Evolutionary conservation across 64 coral and sea anemone genomes (phyloP).

Genomic region (Actinia tenebrosa): DNA sequence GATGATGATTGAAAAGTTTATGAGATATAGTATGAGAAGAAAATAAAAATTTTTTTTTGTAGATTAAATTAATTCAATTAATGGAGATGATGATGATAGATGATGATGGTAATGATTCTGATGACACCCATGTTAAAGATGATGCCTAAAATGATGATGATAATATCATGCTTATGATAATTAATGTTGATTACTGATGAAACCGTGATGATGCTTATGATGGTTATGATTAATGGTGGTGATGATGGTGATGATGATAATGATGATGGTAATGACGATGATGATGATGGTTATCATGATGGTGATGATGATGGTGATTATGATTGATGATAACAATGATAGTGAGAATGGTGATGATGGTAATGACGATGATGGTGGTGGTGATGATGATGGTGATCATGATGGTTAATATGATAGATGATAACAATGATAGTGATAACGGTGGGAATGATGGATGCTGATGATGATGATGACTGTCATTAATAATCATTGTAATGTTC

Average conservation of each 20-base stretch:
- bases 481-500: no score
- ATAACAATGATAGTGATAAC: background rate
- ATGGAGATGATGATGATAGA: no score
- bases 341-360: background rate
- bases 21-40: background rate
- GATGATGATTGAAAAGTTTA: background rate
- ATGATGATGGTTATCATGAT: no score
- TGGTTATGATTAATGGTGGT: no score
- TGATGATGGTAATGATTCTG: background rate
- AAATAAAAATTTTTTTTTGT: no score
- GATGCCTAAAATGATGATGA: background rate
- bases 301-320: no score
- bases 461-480: no score
- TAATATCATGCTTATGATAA: background rate
- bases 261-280: background rate
- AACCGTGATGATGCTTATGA: no score
- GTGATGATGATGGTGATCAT: background rate
- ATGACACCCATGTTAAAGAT: no score
- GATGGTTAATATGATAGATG: background rate
- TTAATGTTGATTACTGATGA: no score
- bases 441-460: background rate
- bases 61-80: no score
- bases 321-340: background rate
- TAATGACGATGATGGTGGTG: background rate
- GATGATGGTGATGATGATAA: background rate